Base-by-base conservation (phyloP, 2,888 invertebrate species). In the Nomada hirtipes region DNA sequence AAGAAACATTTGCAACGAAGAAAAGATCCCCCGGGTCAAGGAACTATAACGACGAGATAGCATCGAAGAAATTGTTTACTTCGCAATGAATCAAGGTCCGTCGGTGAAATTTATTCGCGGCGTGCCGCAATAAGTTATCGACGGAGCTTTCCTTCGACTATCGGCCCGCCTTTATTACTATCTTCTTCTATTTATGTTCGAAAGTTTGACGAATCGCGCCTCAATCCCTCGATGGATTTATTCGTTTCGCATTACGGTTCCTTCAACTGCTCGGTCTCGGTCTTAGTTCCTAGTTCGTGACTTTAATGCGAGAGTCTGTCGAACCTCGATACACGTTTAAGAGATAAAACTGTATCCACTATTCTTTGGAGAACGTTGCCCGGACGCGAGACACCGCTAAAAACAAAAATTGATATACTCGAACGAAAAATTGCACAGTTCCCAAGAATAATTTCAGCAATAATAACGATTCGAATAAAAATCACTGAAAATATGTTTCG, bases 91-190 rank as follows among this genome's bases (percentile, higher is more conserved):
- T 83, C 73, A 60, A 61, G 67, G 11, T 52, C 15, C 20, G 53
- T 65, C 60, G 29, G 73, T 52, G 55, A 52, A 86, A 76, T 79
- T 79, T 83, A 76, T 79, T 68, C 71, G n/a, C 10, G 29, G 29
- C 26, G 29, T 26, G 72, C 67, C 15, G 60, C 68, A 61, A 65
- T 80, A 82, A 47, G 60, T 83, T 57, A 44, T 69, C 55, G 55
- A 18, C n/a, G 29, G 50, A 13, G n/a, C 15, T 26, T 44, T 26
- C 26, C 20, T 53, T 61, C 50, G 29, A 23, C 60, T 29, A 15
- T 52, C 44, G n/a, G n/a, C 57, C 67, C 36, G 42, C 59, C 18
- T 47, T 68, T 71, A 68, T 80, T 82, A 64, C 76, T 76, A 71
- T 68, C 61, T 50, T 57, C 55, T 53, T 61, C 47, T 63, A 52